Evolutionary conservation across 37 sponge, comb jelly and placozoan species (phyloP).

Genomic region (Axinella damicornis): DNA sequence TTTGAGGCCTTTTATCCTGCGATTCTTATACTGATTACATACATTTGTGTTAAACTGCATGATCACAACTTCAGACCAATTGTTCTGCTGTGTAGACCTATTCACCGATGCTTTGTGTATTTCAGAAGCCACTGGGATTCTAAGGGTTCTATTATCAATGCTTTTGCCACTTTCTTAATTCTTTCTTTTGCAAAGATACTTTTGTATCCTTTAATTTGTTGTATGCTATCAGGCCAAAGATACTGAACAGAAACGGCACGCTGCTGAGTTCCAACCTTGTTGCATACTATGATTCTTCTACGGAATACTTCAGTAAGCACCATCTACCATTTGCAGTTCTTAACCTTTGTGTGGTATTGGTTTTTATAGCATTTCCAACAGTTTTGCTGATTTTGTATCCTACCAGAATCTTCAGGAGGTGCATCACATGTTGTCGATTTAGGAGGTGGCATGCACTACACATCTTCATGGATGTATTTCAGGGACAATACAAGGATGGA

Average conservation of each 20-base stretch:
- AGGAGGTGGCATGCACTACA: no score
- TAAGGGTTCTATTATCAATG: slow-evolving; percentile 22
- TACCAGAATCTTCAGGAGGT: no score
- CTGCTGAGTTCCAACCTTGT: no score
- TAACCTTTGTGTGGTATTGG: background rate
- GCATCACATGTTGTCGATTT: no score
- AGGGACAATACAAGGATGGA: no score
- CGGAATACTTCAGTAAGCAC: background rate
- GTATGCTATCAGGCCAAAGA: no score
- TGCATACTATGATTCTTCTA: background rate
- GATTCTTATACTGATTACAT: background rate
- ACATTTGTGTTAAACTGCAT: background rate
- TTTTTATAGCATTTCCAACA: slow-evolving; percentile 3
- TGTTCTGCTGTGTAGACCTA: slow-evolving; percentile 14
- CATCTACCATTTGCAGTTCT: slow-evolving; percentile 22
- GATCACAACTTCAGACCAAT: background rate
- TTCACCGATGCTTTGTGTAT: slow-evolving; percentile 9
- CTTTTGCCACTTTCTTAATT: slow-evolving; percentile 1
- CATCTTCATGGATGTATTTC: no score
- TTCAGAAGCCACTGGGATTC: slow-evolving; percentile 42
- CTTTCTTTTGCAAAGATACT: slow-evolving; percentile 16
- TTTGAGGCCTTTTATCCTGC: background rate
- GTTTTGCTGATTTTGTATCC: slow-evolving; percentile 25
- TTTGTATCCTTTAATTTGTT: no score
- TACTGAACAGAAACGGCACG: no score